A percentile compares a stretch with the other conserved stretches of the same genome.
Evolutionary conservation across 2,797 vertebrate genomes (phyloP).

Genomic region (Clarias fuscus): DNA sequence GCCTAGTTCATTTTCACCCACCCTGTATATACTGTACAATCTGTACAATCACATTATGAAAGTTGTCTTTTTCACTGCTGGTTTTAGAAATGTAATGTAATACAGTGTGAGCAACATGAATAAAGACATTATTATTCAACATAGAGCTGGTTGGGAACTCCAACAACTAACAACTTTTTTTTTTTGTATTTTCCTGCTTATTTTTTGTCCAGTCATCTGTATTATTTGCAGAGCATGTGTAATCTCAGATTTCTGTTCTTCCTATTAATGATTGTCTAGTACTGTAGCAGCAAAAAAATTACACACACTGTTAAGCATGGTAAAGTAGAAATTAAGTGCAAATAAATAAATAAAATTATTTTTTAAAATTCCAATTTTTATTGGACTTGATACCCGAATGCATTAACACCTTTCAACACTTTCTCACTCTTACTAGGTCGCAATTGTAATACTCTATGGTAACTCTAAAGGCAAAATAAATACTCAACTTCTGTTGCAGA

Average conservation of each 20-base stretch:
- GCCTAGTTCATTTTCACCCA: too few relatives aligned
- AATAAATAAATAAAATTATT: neutral
- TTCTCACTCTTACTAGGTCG: neutral
- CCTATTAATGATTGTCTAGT: neutral
- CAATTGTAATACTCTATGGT: neutral
- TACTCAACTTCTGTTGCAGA: neutral
- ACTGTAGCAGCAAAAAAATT: neutral
- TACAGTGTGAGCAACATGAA: neutral
- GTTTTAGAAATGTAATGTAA: neutral
- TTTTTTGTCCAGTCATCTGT: neutral
- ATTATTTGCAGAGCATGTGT: neutral
- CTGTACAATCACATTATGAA: too few relatives aligned
- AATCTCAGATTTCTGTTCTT: neutral
- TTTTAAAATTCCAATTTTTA: neutral
- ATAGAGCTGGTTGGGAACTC: too few relatives aligned
- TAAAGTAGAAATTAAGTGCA: neutral
- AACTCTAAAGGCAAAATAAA: neutral
- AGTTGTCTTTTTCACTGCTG: neutral
- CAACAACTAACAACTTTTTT: too few relatives aligned
- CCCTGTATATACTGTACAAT: too few relatives aligned
- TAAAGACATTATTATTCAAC: too few relatives aligned
- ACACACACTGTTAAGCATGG: neutral
- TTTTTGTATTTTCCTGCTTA: too few relatives aligned
- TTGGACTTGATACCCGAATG: neutral
- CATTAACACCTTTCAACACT: neutral